Percentiles rank a stretch among this genome's conserved stretches.
Conservation (phyloP, 30 jellyfish, hydroid and myxozoan genomes). For the Pseudorhiza aurosa region DNA sequence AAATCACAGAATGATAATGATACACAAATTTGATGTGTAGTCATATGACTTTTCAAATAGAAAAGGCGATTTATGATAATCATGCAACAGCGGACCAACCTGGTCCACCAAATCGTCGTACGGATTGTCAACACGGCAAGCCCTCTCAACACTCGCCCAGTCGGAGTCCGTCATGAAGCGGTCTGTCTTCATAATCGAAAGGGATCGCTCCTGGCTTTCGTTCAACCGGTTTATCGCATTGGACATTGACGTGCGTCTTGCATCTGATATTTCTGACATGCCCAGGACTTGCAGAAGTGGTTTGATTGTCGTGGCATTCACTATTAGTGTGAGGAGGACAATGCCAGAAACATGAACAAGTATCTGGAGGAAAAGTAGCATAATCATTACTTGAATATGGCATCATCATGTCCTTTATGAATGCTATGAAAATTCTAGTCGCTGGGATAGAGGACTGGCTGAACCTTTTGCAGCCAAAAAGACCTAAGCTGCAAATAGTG, state of each 20-base stretch:
- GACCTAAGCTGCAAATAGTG: no score
- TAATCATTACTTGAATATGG: no score
- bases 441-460: no score
- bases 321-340: slow-evolving; percentile 76
- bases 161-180: slow-evolving; percentile 95
- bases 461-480: no score
- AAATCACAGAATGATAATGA: no score
- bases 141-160: slow-evolving; percentile 81
- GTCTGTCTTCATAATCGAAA: slow-evolving; percentile 88
- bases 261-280: slow-evolving; percentile 94
- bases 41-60: no score
- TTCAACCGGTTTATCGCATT: slow-evolving; percentile 82
- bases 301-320: slow-evolving; percentile 84
- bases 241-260: slow-evolving; percentile 88
- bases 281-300: slow-evolving; percentile 80
- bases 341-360: slow-evolving; percentile 92
- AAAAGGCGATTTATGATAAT: background rate
- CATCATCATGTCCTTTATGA: no score
- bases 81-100: slow-evolving; percentile 20
- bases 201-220: slow-evolving; percentile 76
- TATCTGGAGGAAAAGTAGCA: slow-evolving; percentile 54
- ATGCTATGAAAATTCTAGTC: no score
- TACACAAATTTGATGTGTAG: no score
- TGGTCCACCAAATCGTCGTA: slow-evolving; percentile 58
- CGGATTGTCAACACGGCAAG: slow-evolving; percentile 81